Percentiles rank a stretch among this genome's conserved stretches.
Conservation (phyloP, 2,797 vertebrate genomes). For the Fratercula arctica region DNA sequence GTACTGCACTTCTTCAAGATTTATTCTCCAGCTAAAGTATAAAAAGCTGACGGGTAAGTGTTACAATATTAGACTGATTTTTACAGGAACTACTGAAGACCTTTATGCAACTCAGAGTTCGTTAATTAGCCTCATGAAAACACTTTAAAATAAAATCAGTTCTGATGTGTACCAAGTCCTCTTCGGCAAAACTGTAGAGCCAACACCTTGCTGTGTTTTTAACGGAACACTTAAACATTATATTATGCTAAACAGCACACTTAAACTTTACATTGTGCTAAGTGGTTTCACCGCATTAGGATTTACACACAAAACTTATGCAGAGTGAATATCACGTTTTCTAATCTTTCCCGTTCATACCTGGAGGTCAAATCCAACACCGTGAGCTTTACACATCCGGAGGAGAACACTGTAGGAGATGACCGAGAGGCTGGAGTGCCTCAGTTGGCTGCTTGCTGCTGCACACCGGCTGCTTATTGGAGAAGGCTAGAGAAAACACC, state of each 20-base stretch:
- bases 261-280: neutral
- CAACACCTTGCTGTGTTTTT: neutral
- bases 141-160: neutral
- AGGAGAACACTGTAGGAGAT: constrained; percentile 83
- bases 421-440: constrained; percentile 82
- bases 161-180: neutral
- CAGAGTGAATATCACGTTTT: rapidly evolving
- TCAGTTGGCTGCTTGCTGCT: constrained; percentile 81
- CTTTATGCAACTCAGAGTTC: neutral
- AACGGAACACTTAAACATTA: neutral
- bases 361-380: constrained; percentile 86
- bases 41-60: neutral
- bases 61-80: neutral
- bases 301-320: neutral
- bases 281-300: neutral
- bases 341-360: constrained; percentile 67
- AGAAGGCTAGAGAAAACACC: constrained; percentile 40
- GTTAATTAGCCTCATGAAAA: neutral
- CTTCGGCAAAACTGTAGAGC: neutral
- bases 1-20: neutral
- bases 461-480: constrained; percentile 70
- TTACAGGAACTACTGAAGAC: neutral
- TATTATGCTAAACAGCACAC: neutral
- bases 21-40: neutral
- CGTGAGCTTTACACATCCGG: constrained; percentile 81